phyloP scores from a whole-genome alignment of 2,113 vertebrate genomes.

The Daubentonia madagascariensis region DNA sequence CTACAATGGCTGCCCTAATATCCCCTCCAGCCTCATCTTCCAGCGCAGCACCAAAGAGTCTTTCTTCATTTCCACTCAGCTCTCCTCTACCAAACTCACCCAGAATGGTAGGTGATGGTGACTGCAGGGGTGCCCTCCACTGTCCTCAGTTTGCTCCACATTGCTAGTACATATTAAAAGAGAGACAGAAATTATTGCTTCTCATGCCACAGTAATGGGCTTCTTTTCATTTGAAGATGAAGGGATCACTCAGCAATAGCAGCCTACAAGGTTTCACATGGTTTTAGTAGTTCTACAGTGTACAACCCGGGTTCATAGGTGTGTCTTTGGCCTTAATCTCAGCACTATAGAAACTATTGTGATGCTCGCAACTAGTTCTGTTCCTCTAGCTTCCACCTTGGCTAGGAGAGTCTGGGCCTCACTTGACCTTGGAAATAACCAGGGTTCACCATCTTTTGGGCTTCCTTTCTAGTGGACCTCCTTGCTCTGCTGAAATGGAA shows the following conservation, averaged over 20 bases:
- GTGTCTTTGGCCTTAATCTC: background rate
- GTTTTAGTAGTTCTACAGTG: background rate
- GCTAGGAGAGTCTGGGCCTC: background rate
- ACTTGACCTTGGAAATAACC: background rate
- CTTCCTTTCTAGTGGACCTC: slow-evolving; percentile 90
- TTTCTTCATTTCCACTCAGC: slow-evolving; percentile 95
- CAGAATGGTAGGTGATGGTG: slow-evolving; percentile 90
- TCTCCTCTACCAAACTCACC: slow-evolving; percentile 97
- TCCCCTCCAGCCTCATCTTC: slow-evolving; percentile 95
- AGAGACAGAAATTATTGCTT: background rate
- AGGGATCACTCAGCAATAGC: background rate
- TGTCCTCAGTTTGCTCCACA: background rate
- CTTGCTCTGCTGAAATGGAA: slow-evolving; percentile 97
- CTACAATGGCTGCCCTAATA: slow-evolving; percentile 93
- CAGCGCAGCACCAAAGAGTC: slow-evolving; percentile 96
- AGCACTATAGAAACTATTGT: background rate
- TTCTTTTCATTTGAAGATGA: background rate
- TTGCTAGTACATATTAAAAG: background rate
- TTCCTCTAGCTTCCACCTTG: background rate
- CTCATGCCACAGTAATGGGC: background rate
- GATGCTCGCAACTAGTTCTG: background rate
- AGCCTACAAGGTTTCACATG: background rate
- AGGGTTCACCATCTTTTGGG: background rate
- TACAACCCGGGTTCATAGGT: background rate
- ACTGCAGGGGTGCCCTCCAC: background rate